Base-by-base conservation (phyloP, 2,113 vertebrate species). In the Neodon shergylaensis region DNA sequence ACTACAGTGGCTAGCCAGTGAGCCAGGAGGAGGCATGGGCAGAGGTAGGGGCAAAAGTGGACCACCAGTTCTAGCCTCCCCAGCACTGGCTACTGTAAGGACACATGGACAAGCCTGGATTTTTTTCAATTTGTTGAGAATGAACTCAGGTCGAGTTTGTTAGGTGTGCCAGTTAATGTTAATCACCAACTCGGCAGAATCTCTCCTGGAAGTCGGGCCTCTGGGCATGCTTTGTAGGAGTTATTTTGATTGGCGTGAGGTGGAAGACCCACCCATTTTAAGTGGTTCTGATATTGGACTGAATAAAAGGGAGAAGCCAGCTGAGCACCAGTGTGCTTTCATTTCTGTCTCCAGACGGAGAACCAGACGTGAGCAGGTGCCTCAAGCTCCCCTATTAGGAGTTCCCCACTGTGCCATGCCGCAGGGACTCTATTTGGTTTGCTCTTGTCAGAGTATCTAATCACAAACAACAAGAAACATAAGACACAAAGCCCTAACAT, bases 21-120 rank as follows among this genome's bases (percentile, higher is more conserved):
- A 77, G 76, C 76, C 13, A 26, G 21, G 17, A 58, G 58, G 5
- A 19, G 58, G 19, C 6, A 58, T 21, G 33, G 31, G 17, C 3
- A 3, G 68, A 0, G 68, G 7, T 2, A 7, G 14, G 1, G 33
- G 33, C 16, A 2, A 21, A 21, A 58, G 58, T 58, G 19, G 1
- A 58, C 6, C 1, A 21, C 47, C 77, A 79, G 9, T 54, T 4
- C 33, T 52, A 12, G 10, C 3, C 52, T 61, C 54, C n/a, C 54
- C 26, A 26, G 22, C 54, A 83, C 54, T 83, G 54, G 54, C 68
- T 83, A 17, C 13, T 58, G 1, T n/a, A 58, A 82, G 79, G 22
- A 47, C 52, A 36, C 79, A 39, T 14, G 13, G 36, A 54, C 36
- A 82, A 82, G 11, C 19, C 36, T 4, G 5, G 4, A 14, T n/a